Evolutionary conservation across 2,888 invertebrate species (phyloP), one percentile per base, ranked within the genome.

Genomic region (Abrostola tripartita): DNA sequence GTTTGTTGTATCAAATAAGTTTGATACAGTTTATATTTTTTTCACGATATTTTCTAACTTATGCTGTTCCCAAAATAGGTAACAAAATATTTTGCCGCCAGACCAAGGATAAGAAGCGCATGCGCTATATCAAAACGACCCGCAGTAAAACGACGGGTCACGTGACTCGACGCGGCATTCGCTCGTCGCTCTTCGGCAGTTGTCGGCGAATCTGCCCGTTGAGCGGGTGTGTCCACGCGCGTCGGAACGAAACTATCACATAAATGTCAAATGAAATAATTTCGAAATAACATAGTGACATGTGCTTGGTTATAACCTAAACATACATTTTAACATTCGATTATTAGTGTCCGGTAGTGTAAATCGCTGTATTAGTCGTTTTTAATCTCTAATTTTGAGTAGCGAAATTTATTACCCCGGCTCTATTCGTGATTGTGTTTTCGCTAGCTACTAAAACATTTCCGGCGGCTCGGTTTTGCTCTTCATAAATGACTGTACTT

Each of bases 71-170:
- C 52, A 53, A 56, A 47, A 47, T 38, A 38, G 47, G 44, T 52
- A 51, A 37, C 64, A 51, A 65, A 84, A 85, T 88, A 87, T 90
- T 92, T 93, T 92, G 92, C 92, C 93, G 92, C 93, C 92, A 82
- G 81, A 79, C 81, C 79, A 66, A 62, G 47, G 37, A 14, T 36
- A 37, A 24, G 60, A 74, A 82, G 86, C 94, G 94, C 94, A 94
- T 94, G 94, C 94, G 93, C 90, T 83, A 85, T 90, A 84, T 82
- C 81, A 86, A 88, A 92, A 92, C 92, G 94, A 92, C 92, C 93
- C 92, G 95, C 94, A 95, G 94, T 94, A 95, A 95, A 95, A 95
- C 92, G 94, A 92, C 91, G 87, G 92, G 92, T 95, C 95, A 95
- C 95, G 95, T 95, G 95, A 95, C 94, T 90, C 81, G 90, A 90